Evolutionary conservation across 2,797 vertebrate species (phyloP).

Genomic region (Gastrophryne carolinensis): DNA sequence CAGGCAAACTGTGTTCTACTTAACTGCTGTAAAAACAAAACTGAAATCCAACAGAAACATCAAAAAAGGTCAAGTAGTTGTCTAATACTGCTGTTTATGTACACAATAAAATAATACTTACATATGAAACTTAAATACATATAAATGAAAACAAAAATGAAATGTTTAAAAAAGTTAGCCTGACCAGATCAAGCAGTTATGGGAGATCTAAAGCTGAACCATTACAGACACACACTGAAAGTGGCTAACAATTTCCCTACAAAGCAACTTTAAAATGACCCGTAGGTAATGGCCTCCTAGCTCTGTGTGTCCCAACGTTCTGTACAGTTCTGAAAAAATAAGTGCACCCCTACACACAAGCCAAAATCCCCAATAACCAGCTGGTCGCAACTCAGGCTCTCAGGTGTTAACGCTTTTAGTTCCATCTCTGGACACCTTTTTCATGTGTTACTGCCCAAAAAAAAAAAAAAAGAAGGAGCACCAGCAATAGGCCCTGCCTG

Average conservation of each 20-base stretch:
- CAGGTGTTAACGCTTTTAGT: too few species aligned
- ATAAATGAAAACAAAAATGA: constrained; percentile 57
- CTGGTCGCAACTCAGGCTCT: too few species aligned
- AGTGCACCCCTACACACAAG: too few species aligned
- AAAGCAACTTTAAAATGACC: too few species aligned
- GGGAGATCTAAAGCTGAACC: constrained; percentile 13
- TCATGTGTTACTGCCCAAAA: constrained; percentile 45
- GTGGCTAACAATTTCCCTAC: too few species aligned
- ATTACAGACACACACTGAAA: neutral
- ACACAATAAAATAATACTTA: constrained; percentile 76
- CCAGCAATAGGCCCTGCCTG: constrained; percentile 68
- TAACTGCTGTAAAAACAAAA: constrained; percentile 47
- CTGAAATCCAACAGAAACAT: constrained; percentile 56
- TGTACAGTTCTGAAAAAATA: too few species aligned
- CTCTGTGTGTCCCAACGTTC: too few species aligned
- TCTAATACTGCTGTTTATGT: constrained; percentile 83
- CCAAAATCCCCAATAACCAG: too few species aligned
- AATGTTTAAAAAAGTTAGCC: constrained; percentile 52
- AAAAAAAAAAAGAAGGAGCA: constrained; percentile 54
- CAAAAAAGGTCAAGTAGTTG: constrained; percentile 44
- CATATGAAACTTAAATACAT: constrained; percentile 67
- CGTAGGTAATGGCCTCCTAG: too few species aligned
- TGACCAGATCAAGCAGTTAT: constrained; percentile 41
- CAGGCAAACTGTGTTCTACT: constrained; percentile 32
- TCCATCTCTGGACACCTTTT: too few species aligned